A percentile compares a stretch with the other conserved stretches of the same genome.
phyloP scores from a whole-genome alignment of 2,797 vertebrate genomes.

The Vireo griseus region DNA sequence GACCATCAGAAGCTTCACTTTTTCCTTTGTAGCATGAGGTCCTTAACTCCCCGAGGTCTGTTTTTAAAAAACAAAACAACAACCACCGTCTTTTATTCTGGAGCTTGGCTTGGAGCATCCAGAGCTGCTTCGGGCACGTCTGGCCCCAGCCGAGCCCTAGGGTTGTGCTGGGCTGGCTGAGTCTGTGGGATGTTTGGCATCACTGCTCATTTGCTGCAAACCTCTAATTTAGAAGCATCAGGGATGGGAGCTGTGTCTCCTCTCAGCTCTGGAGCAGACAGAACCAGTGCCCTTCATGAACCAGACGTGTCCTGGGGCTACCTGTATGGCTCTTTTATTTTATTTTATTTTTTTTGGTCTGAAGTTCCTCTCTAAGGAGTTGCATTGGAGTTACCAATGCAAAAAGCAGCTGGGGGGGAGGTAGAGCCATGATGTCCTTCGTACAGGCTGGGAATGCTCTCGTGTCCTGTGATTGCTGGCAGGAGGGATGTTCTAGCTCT shows the following conservation, averaged over 20 bases:
- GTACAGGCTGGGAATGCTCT: fast-evolving
- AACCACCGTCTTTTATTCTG: not conserved
- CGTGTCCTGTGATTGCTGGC: fast-evolving
- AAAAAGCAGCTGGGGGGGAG: not conserved
- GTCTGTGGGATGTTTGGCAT: not conserved
- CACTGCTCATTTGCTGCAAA: not conserved
- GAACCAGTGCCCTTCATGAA: fast-evolving
- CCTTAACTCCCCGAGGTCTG: not conserved
- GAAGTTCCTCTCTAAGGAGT: not conserved
- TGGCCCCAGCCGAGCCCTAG: not conserved
- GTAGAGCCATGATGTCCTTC: fast-evolving
- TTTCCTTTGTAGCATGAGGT: not conserved
- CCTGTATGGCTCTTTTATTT: not conserved
- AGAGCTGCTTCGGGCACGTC: not conserved
- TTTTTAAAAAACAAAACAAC: not conserved
- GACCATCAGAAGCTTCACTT: not conserved
- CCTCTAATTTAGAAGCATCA: fast-evolving
- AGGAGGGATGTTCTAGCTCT: not conserved
- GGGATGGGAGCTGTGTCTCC: not conserved
- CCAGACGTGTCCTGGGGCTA: not conserved
- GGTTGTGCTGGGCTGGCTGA: not conserved
- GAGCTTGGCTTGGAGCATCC: not conserved
- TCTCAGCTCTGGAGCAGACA: fast-evolving
- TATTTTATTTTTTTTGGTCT: not conserved
- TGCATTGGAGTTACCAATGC: fast-evolving